Evolutionary conservation across 2,888 invertebrate genomes (phyloP).

Genomic region (Drosophila neoperkinsi): DNA sequence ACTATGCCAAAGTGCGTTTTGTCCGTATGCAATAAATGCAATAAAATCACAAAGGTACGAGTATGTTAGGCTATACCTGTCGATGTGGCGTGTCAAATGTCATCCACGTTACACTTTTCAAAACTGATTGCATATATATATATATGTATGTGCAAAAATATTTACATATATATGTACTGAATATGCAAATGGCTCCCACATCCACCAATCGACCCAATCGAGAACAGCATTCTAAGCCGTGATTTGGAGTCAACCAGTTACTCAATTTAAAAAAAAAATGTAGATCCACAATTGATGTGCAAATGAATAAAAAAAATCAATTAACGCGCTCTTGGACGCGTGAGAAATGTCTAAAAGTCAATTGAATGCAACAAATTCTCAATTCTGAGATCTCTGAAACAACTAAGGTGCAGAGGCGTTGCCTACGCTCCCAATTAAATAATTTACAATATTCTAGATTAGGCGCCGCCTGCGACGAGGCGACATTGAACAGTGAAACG

Average conservation of each 20-base stretch:
- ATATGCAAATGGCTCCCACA: constrained; percentile 77
- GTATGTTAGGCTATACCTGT: constrained; percentile 4
- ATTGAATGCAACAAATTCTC: constrained; percentile 53
- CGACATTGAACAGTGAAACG: constrained; percentile 63
- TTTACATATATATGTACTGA: not conserved
- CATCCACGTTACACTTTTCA: constrained; percentile 47
- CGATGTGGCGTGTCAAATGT: constrained; percentile 46
- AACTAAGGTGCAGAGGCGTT: constrained; percentile 64
- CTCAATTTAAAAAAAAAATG: constrained; percentile 9
- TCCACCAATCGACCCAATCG: constrained; percentile 25
- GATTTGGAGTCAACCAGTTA: constrained; percentile 52
- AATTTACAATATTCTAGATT: constrained; percentile 77
- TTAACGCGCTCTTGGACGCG: constrained; percentile 63
- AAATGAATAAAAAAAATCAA: constrained; percentile 44
- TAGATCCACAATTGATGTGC: constrained; percentile 60
- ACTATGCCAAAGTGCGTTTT: constrained; percentile 43
- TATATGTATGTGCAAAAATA: not conserved
- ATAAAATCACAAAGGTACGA: not conserved
- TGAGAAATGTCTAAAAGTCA: constrained; percentile 66
- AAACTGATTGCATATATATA: constrained; percentile 38
- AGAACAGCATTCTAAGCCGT: constrained; percentile 64
- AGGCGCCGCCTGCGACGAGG: constrained; percentile 68
- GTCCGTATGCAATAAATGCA: constrained; percentile 24
- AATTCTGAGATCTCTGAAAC: constrained; percentile 3
- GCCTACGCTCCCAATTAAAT: constrained; percentile 71